These are phyloP conservation scores for Girardinichthys multiradiatus DNA, from an alignment of 2,113 vertebrate species.

Conservation along the genomic window DNA sequence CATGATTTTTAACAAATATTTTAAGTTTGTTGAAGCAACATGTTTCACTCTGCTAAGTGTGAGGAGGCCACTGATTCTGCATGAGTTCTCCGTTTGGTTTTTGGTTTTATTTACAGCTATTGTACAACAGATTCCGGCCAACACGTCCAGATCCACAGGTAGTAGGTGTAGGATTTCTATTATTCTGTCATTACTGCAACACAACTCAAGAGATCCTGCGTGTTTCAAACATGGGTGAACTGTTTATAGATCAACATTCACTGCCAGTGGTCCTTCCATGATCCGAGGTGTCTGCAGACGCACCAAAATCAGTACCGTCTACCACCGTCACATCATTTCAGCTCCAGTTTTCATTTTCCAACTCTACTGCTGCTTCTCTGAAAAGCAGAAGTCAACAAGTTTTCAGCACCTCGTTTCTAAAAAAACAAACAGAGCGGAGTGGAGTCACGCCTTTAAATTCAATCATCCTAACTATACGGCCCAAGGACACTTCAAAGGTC, in stretches of 20 bases:
- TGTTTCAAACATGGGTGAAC: not conserved
- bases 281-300: not conserved
- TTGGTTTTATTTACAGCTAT: constrained; percentile 67
- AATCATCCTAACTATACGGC: not conserved
- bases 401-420: not conserved
- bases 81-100: constrained; percentile 9
- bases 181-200: constrained; percentile 31
- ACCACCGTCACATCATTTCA: not conserved
- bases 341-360: not conserved
- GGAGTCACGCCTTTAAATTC: not conserved
- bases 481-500: constrained; percentile 21
- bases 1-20: not conserved
- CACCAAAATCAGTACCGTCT: not conserved
- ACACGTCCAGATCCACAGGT: constrained; percentile 47
- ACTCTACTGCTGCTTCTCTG: constrained; percentile 6
- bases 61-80: constrained; percentile 40
- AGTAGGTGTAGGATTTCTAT: constrained; percentile 63
- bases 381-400: not conserved
- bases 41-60: constrained; percentile 17
- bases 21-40: constrained; percentile 29
- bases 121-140: constrained; percentile 57
- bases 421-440: not conserved
- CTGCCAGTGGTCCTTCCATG: not conserved
- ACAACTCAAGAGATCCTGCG: not conserved
- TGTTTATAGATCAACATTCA: not conserved